Percentiles rank a stretch among this genome's conserved stretches.
phyloP scores from a whole-genome alignment of 2,888 invertebrate species.

The Drosophila subsilvestris region DNA sequence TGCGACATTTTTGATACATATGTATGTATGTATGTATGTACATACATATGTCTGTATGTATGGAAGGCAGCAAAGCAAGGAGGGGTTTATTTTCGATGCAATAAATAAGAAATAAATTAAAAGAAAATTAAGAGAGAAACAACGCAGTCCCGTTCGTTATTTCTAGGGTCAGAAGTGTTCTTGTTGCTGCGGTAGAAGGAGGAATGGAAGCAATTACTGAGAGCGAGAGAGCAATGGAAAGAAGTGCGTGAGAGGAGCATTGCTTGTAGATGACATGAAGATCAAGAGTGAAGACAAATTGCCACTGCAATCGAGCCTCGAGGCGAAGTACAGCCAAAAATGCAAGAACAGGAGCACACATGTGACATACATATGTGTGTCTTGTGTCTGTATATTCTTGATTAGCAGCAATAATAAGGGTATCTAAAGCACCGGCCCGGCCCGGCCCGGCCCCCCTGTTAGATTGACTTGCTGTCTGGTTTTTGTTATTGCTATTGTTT shows the following conservation, averaged over 20 bases:
- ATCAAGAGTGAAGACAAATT: not conserved
- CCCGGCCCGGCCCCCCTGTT: not conserved
- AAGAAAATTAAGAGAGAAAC: no score
- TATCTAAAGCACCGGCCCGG: not conserved
- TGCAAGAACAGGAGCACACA: not conserved
- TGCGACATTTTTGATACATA: not conserved
- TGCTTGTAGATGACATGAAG: not conserved
- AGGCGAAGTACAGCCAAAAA: no score
- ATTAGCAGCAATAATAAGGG: not conserved
- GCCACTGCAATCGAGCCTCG: no score
- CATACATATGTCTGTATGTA: no score
- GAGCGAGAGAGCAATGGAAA: not conserved
- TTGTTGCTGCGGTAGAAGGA: not conserved
- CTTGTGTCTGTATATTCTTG: not conserved
- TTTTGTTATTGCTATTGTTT: slow-evolving; percentile 32
- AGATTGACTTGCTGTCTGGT: slow-evolving; percentile 22
- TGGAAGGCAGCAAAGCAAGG: not conserved
- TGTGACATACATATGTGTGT: not conserved
- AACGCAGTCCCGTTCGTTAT: no score
- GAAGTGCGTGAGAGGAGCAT: not conserved
- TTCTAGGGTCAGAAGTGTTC: not conserved
- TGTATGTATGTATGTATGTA: no score
- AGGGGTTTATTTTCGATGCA: no score
- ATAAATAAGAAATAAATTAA: no score
- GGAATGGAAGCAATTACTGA: not conserved